Evolutionary conservation across 1,140 invertebrate genomes (phyloP).

Genomic region (Saccostrea cuccullata): DNA sequence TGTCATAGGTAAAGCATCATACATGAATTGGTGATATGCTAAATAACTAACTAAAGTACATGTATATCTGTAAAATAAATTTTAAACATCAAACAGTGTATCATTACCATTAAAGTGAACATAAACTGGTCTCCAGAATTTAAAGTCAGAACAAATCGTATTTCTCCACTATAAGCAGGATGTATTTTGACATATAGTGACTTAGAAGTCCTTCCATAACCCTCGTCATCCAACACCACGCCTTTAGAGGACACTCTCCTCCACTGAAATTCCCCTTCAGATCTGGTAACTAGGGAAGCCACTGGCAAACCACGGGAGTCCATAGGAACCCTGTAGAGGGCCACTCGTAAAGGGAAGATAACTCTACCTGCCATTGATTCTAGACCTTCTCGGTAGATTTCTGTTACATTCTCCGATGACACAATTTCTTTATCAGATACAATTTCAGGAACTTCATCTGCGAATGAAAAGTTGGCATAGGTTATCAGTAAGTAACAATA

Average conservation of each 20-base stretch:
- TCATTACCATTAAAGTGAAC: neutral
- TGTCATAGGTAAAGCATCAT: no score
- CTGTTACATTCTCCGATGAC: neutral
- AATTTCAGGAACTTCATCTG: neutral
- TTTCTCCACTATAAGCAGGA: neutral
- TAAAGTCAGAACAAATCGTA: neutral
- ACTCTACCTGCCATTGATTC: neutral
- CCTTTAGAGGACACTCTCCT: neutral
- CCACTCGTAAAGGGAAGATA: neutral
- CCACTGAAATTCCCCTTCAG: neutral
- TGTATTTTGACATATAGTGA: conserved; percentile 1
- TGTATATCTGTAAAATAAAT: no score
- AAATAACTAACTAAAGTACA: no score
- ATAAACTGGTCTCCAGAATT: neutral
- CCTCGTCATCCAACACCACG: neutral
- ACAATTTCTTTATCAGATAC: neutral
- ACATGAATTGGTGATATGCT: no score
- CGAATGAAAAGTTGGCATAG: no score
- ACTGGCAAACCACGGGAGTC: conserved; percentile 9
- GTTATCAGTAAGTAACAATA: no score
- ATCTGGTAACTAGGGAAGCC: neutral
- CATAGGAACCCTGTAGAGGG: neutral
- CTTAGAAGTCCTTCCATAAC: neutral
- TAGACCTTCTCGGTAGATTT: neutral
- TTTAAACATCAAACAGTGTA: neutral